A percentile compares a stretch with the other conserved stretches of the same genome.
Conservation (phyloP, 2,888 invertebrate genomes). For the Sceliomorpha sp. region DNA sequence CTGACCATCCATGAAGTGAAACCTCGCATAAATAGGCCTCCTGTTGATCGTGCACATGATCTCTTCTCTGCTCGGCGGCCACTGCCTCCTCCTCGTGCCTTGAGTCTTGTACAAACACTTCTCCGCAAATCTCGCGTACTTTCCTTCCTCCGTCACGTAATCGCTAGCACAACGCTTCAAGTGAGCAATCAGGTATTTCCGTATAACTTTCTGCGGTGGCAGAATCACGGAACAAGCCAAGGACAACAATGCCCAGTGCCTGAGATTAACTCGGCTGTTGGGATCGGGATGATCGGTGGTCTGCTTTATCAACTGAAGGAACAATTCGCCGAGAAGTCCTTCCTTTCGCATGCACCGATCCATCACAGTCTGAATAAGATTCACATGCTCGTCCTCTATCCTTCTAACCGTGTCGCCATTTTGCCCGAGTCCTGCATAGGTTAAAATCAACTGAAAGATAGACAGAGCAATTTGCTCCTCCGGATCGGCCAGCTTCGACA, state of each 20-base stretch:
- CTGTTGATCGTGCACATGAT: conserved; percentile 95
- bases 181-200: conserved; percentile 93
- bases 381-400: conserved; percentile 93
- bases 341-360: conserved; percentile 96
- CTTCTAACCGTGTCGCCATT: conserved; percentile 85
- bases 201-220: conserved; percentile 91
- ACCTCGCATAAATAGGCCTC: conserved; percentile 93
- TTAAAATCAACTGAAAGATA: conserved; percentile 93
- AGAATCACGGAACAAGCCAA: conserved; percentile 90
- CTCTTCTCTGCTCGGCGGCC: conserved; percentile 95
- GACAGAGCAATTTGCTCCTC: conserved; percentile 93
- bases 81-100: conserved; percentile 89
- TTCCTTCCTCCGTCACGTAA: conserved; percentile 95
- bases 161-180: conserved; percentile 93
- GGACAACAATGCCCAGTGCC: conserved; percentile 95
- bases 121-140: conserved; percentile 95
- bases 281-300: conserved; percentile 96
- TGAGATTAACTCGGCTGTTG: conserved; percentile 90
- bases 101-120: conserved; percentile 89
- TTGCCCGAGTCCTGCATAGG: conserved; percentile 91
- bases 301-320: conserved; percentile 95
- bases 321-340: conserved; percentile 92
- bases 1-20: conserved; percentile 96
- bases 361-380: conserved; percentile 92
- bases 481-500: conserved; percentile 91